These are phyloP conservation scores for Colostygia pectinataria DNA, from an alignment of 2,888 invertebrate genomes.

Conservation along the genomic window DNA sequence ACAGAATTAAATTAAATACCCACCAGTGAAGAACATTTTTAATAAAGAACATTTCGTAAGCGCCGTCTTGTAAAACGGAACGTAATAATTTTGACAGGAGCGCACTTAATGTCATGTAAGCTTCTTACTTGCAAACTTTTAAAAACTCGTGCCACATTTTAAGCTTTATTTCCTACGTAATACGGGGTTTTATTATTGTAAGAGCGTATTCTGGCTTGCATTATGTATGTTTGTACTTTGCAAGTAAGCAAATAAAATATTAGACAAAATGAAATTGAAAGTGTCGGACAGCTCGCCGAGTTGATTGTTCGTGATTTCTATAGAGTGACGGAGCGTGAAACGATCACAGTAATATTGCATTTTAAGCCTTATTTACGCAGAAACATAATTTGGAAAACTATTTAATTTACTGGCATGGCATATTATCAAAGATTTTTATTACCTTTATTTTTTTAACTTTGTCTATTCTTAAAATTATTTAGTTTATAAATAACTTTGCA, in stretches of 20 bases:
- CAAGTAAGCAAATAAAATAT: constrained; percentile 43
- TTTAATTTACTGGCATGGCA: too few relatives aligned
- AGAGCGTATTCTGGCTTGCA: constrained; percentile 2
- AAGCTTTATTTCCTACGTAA: constrained; percentile 20
- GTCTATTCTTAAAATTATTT: too few relatives aligned
- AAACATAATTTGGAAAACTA: too few relatives aligned
- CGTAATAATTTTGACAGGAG: constrained; percentile 53
- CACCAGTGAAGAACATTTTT: constrained; percentile 39
- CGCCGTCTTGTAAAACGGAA: constrained; percentile 49
- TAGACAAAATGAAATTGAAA: constrained; percentile 64
- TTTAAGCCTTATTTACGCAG: constrained; percentile 2
- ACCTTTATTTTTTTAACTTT: too few relatives aligned
- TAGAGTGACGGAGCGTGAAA: constrained; percentile 26
- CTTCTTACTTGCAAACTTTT: constrained; percentile 31
- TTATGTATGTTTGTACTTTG: constrained; percentile 36
- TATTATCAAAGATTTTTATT: too few relatives aligned
- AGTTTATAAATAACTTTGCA: too few relatives aligned
- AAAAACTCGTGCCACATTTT: constrained; percentile 16
- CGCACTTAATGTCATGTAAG: constrained; percentile 57
- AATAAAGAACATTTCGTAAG: constrained; percentile 53
- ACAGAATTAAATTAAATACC: constrained; percentile 36
- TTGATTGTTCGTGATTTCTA: constrained; percentile 50
- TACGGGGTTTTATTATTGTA: constrained; percentile 25
- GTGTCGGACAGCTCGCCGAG: constrained; percentile 48
- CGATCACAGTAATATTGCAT: background rate